Evolutionary conservation across 1,140 invertebrate genomes (phyloP), one percentile per base, ranked within the genome.

Genomic region (Tyrophagus putrescentiae): DNA sequence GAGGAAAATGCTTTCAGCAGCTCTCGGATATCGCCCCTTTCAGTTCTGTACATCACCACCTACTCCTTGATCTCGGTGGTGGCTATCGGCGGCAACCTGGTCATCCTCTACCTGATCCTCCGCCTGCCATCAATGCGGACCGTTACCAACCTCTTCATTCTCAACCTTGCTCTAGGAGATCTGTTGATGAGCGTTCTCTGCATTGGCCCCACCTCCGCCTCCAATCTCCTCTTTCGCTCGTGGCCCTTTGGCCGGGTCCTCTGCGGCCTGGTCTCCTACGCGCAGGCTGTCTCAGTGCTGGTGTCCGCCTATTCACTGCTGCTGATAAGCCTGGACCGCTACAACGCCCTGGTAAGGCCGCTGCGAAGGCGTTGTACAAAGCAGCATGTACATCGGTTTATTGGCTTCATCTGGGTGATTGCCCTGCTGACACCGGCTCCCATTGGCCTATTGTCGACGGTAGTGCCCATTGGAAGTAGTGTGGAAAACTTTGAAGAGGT

Each of bases 291-390:
- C 23, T 66, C 65, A 36, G 65, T 66, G 3, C 64, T 65, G 29
- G 33, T 65, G 6, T 85, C 82, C 68, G 83, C 85, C 2, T 89
- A 89, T 68, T 89, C 86, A 0, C 67, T 90, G 64, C 21, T 60
- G 1, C 56, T 48, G 6, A 62, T 60, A n/a, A 56, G 25, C 16
- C 54, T 63, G 28, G 58, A 63, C 21, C 42, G 50, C n/a, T 90
- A 87, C 67, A 80, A 86, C 67, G 86, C 85, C 16, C 90, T 93
- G 59, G 83, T 91, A 75, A 84, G 84, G 74, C 89, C 89, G 0
- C 71, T 93, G 27, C 75, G 79, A 64, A 86, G 84, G 1, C 76
- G 86, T 31, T 78, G 90, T 67, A 81, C 82, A 4, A 84, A 83
- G 67, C 76, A 74, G 63, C 79, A 78, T 68, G 81, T 80, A 0